phyloP scores from a whole-genome alignment of 2,797 vertebrate species.

The Poeciliopsis turneri region DNA sequence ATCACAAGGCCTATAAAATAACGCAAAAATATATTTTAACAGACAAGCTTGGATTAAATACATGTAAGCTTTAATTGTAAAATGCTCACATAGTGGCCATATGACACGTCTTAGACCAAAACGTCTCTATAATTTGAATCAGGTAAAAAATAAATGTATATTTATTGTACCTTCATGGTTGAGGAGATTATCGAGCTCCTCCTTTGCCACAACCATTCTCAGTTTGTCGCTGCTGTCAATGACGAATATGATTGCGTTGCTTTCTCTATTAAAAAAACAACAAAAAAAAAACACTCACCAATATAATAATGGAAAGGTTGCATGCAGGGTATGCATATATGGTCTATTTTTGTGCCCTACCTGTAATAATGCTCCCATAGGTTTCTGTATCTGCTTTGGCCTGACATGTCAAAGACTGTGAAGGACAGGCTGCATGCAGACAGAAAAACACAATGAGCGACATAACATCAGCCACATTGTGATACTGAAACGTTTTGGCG shows the following conservation, averaged over 20 bases:
- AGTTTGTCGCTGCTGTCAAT: constrained; percentile 97
- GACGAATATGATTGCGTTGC: constrained; percentile 98
- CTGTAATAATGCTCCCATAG: constrained; percentile 99
- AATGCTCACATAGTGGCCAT: background rate
- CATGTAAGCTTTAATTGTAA: background rate
- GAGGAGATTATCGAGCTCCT: constrained; percentile 94
- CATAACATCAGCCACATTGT: background rate
- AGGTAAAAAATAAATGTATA: background rate
- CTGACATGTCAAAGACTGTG: constrained; percentile 99
- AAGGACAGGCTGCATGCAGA: constrained; percentile 87
- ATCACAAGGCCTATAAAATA: background rate
- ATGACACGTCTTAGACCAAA: background rate
- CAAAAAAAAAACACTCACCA: background rate
- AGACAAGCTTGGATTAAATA: background rate
- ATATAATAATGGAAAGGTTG: background rate
- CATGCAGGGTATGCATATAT: too few relatives aligned
- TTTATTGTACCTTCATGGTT: constrained; percentile 88
- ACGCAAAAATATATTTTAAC: too few relatives aligned
- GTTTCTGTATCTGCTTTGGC: constrained; percentile 96
- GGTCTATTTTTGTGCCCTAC: constrained; percentile 76
- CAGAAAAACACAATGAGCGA: constrained; percentile 10
- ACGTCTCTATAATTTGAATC: background rate
- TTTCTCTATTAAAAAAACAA: constrained; percentile 83
- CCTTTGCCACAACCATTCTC: constrained; percentile 98
- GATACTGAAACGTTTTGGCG: background rate